These are phyloP conservation scores for Erebia ligea DNA, from an alignment of 2,888 invertebrate species.

Conservation along the genomic window DNA sequence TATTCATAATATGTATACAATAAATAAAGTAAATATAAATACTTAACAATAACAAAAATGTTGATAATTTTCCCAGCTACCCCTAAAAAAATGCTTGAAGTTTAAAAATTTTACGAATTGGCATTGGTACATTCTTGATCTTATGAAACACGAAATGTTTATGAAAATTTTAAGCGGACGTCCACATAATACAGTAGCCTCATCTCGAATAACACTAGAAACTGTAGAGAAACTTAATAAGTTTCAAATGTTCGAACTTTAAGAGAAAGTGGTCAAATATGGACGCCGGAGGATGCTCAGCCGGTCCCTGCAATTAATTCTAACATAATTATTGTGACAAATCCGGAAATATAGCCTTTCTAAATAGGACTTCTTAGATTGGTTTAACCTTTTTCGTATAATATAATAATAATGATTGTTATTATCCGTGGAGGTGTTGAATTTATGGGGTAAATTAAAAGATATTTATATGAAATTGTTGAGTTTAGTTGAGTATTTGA, in stretches of 20 bases:
- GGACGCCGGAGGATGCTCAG: conserved; percentile 35
- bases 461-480: background rate
- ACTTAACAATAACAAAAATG: no score
- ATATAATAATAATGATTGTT: conserved; percentile 16
- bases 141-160: background rate
- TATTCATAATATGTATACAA: no score
- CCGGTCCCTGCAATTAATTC: conserved; percentile 13
- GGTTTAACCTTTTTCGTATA: conserved; percentile 20
- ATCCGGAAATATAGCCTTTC: conserved; percentile 22
- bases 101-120: background rate
- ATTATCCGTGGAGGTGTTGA: conserved; percentile 11
- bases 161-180: conserved; percentile 1
- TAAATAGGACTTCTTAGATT: conserved; percentile 20
- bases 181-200: conserved; percentile 16
- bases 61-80: no score
- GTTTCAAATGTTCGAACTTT: conserved; percentile 21
- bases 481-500: background rate
- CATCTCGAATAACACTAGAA: conserved; percentile 18
- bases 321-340: conserved; percentile 28
- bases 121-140: background rate
- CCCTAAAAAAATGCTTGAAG: no score
- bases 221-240: conserved; percentile 21
- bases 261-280: conserved; percentile 38
- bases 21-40: no score
- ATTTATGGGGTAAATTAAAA: conserved; percentile 14